These are phyloP conservation scores for Junco hyemalis DNA, from an alignment of 2,113 vertebrate genomes.

Conservation along the genomic window DNA sequence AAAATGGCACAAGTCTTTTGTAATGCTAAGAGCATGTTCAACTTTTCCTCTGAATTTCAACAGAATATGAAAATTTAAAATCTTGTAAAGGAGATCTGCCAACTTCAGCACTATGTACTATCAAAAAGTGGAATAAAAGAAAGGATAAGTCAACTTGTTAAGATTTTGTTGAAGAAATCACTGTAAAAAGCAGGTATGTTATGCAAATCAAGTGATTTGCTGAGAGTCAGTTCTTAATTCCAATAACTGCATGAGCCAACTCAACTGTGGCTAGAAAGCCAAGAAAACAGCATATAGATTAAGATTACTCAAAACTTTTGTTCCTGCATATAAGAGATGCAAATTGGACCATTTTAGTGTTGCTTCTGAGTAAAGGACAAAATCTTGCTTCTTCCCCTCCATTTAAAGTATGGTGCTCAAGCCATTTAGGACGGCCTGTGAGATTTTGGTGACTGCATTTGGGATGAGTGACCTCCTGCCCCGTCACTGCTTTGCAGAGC, in stretches of 20 bases:
- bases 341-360: conserved; percentile 11
- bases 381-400: neutral
- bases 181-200: conserved; percentile 49
- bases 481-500: neutral
- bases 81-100: neutral
- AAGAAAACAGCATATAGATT: conserved; percentile 56
- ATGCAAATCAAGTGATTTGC: conserved; percentile 51
- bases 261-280: conserved; percentile 34
- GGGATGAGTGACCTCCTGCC: neutral
- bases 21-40: neutral
- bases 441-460: neutral
- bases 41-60: neutral
- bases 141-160: neutral
- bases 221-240: conserved; percentile 42
- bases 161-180: conserved; percentile 4
- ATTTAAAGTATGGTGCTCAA: neutral
- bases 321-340: conserved; percentile 37
- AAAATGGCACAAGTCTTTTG: conserved; percentile 13
- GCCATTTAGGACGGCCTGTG: neutral
- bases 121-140: neutral
- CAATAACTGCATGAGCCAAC: conserved; percentile 42
- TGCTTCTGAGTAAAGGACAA: neutral
- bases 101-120: neutral
- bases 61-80: conserved; percentile 10
- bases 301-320: conserved; percentile 46